Percentiles rank a stretch among this genome's conserved stretches.
Evolutionary conservation across 1,140 invertebrate genomes (phyloP).

Genomic region (Dendrolimus punctatus): DNA sequence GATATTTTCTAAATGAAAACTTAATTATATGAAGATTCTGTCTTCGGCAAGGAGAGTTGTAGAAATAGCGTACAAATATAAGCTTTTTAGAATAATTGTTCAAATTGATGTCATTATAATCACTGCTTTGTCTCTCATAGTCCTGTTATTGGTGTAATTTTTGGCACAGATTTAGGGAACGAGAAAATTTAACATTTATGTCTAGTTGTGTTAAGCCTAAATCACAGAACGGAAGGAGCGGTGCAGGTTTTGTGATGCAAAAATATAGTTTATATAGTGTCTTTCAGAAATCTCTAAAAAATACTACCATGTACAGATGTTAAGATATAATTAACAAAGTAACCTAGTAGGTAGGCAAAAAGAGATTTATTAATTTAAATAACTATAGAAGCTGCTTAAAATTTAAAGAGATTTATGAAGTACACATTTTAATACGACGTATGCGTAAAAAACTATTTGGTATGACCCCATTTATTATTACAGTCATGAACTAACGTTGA

Average conservation of each 20-base stretch:
- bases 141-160: conserved; percentile 26
- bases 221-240: conserved; percentile 66
- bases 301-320: conserved; percentile 21
- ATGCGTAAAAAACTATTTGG: conserved; percentile 47
- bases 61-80: background rate
- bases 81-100: background rate
- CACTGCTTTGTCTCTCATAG: conserved; percentile 27
- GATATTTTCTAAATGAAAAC: too few species aligned
- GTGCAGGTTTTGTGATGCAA: conserved; percentile 58
- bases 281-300: conserved; percentile 25
- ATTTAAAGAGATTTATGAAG: too few species aligned
- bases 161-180: conserved; percentile 63
- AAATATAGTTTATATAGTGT: conserved; percentile 50
- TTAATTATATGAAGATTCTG: too few species aligned
- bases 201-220: conserved; percentile 61
- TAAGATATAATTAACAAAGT: too few species aligned
- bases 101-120: conserved; percentile 6
- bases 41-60: too few species aligned
- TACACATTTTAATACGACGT: conserved; percentile 14
- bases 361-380: too few species aligned
- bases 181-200: conserved; percentile 22
- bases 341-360: too few species aligned
- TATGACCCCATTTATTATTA: conserved; percentile 25
- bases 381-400: too few species aligned
- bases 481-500: conserved; percentile 19